A percentile compares a stretch with the other conserved stretches of the same genome.
Conservation (phyloP, 1,140 invertebrate species). For the Plodia interpunctella region DNA sequence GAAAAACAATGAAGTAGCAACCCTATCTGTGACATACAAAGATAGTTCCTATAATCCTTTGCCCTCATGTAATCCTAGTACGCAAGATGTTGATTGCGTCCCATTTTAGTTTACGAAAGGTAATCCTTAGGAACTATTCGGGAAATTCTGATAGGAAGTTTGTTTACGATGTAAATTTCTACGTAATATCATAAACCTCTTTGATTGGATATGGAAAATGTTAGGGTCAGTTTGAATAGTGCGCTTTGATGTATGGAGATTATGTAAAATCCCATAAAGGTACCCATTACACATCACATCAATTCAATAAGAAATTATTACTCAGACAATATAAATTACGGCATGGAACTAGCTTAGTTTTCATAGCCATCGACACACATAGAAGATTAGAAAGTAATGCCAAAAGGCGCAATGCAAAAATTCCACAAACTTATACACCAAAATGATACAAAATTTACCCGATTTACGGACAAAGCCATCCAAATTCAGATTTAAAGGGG, state of each 20-base stretch:
- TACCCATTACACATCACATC: background rate
- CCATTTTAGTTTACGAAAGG: slow-evolving; percentile 75
- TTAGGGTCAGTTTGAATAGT: slow-evolving; percentile 4
- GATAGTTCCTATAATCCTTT: slow-evolving; percentile 42
- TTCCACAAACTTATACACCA: too few species aligned
- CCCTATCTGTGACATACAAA: background rate
- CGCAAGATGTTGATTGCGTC: slow-evolving; percentile 71
- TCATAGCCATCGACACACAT: too few species aligned
- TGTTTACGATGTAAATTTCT: slow-evolving; percentile 75
- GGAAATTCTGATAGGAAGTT: slow-evolving; percentile 58
- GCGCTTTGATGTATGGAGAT: slow-evolving; percentile 17
- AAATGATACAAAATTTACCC: too few species aligned
- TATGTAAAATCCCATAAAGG: slow-evolving; percentile 6
- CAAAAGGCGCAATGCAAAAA: too few species aligned
- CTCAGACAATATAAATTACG: too few species aligned
- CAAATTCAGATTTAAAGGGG: too few species aligned
- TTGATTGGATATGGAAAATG: slow-evolving; percentile 54
- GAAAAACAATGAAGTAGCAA: background rate
- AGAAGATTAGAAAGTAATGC: too few species aligned
- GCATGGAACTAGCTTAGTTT: too few species aligned
- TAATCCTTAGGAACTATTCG: slow-evolving; percentile 71
- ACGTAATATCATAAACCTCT: slow-evolving; percentile 73
- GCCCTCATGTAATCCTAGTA: slow-evolving; percentile 65
- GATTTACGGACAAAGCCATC: too few species aligned
- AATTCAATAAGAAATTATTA: background rate